Base-by-base conservation (phyloP, 2,888 invertebrate genomes). In the Agapetus fuscipes region DNA sequence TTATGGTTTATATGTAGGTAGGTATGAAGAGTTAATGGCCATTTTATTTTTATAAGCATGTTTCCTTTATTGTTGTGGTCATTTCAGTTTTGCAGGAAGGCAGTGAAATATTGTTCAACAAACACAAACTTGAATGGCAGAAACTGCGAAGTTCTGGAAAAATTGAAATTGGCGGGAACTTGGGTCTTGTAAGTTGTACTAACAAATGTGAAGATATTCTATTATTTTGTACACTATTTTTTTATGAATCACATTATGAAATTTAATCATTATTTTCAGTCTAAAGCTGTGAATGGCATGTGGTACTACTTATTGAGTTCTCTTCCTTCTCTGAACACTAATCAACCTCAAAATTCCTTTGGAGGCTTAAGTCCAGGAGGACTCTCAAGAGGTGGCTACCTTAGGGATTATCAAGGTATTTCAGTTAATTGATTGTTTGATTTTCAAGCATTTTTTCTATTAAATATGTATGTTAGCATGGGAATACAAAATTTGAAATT, bases 321-420 rank as follows among this genome's bases (percentile, higher is more conserved):
- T 0, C 41, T 64, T 43, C 63, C 64, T 3, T 55, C 63, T 0
- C 40, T 50, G 1, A 34, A 45, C 3, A 55, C 56, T 3, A 56
- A 57, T 46, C 59, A 59, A 43, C 41, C 43, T 1, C 52, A 52
- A 28, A 50, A 46, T 17, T 48, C 48, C 0, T 64, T 54, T 44
- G 59, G 46, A 31, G 64, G 64, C 0, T 46, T 63, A 3, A 62
- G 62, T 48, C 64, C 64, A 13, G 57, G 61, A 3, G 64, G 64
- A 0, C 35, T 64, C 15, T 60, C 59, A 1, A 56, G 61, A 15
- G 52, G 53, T 16, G 50, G 48, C 17, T 57, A 56, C 4, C 51
- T 57, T 5, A 53, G 52, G 10, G 64, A 63, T 41, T 64, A 64
- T 42, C 55, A 62, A 48, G 64, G 46, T 43, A 40, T 15, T 14